Base-by-base conservation (phyloP, 2,888 invertebrate species). In the Oscheius myriophilus region DNA sequence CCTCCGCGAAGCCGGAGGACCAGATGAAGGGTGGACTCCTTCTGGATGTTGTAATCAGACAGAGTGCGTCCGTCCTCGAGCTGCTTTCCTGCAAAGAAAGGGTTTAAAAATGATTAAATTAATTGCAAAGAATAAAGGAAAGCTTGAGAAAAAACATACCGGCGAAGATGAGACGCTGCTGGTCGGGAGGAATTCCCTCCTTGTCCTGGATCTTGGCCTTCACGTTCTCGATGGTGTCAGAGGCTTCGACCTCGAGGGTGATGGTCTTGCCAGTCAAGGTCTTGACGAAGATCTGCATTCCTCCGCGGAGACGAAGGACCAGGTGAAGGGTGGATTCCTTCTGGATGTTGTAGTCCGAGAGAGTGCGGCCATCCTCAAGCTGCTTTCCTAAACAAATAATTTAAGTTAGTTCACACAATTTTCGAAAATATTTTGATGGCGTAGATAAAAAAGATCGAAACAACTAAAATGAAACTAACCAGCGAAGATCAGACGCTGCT, bases 281-380 rank as follows among this genome's bases (percentile, higher is more conserved):
- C 90, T 94, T 94, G 78, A 94, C 94, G 88, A 94, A 96, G 89
- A 96, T 95, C 91, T 96, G 95, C 94, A 94, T 94, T 23, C 79
- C 81, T 69, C 78, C 78, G 2, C 78, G 62, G 18, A 80, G 77
- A 59, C 80, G 80, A 54, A 80, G 80, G 11, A 78, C 77, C 23
- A 80, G 57, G 45, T 80, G 80, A 26, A 61, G 61, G 18, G 61
- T 61, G 49, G 26, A 26, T 33, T 61, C 61, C 61, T 61, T 61
- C 18, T 61, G 76, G 58, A 82, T 76, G 67, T 80, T 78, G 70
- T 79, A 82, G 73, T 83, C 82, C 41, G 57, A 57, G 7, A 57
- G 12, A 1, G 57, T 57, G n/a, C 57, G 57, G 11, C 57, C 95
- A 91, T 95, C 95, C 89, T 96, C 95, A 85, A 57, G 43, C 25